These are phyloP conservation scores for Pteronura brasiliensis DNA, from an alignment of 2,113 vertebrate genomes.

Conservation along the genomic window DNA sequence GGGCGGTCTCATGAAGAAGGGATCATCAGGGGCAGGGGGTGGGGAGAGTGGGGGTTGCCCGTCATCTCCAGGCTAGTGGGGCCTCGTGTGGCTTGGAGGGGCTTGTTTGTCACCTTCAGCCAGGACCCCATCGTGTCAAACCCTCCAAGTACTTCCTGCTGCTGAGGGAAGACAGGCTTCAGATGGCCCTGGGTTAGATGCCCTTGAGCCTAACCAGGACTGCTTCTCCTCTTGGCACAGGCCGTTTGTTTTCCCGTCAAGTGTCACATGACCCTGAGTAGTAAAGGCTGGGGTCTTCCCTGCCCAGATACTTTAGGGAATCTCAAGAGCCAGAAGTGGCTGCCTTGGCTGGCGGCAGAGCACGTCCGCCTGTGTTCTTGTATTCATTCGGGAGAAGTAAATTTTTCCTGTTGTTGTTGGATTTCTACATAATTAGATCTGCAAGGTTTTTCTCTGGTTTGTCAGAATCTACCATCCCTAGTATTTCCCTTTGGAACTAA, in stretches of 20 bases:
- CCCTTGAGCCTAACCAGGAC: background rate
- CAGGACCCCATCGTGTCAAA: background rate
- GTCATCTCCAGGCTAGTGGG: background rate
- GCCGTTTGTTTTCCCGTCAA: accelerated
- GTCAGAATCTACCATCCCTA: background rate
- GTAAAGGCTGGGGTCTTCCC: background rate
- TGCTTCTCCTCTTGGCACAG: background rate
- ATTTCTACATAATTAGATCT: background rate
- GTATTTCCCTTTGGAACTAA: background rate
- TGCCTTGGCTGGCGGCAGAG: background rate
- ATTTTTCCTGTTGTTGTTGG: background rate
- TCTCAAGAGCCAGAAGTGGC: background rate
- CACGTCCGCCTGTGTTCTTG: accelerated
- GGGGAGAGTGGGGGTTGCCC: no score
- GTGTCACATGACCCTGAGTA: background rate
- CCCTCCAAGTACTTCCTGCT: background rate
- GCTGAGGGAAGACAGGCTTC: background rate
- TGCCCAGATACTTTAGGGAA: accelerated
- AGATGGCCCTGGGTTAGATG: background rate
- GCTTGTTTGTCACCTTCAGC: background rate
- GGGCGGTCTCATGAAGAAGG: background rate
- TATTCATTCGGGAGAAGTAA: background rate
- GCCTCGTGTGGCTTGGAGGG: background rate
- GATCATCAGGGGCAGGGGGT: no score
- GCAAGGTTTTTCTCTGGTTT: background rate